phyloP scores from a whole-genome alignment of 2,888 invertebrate genomes.

The Leucophenga maculata region DNA sequence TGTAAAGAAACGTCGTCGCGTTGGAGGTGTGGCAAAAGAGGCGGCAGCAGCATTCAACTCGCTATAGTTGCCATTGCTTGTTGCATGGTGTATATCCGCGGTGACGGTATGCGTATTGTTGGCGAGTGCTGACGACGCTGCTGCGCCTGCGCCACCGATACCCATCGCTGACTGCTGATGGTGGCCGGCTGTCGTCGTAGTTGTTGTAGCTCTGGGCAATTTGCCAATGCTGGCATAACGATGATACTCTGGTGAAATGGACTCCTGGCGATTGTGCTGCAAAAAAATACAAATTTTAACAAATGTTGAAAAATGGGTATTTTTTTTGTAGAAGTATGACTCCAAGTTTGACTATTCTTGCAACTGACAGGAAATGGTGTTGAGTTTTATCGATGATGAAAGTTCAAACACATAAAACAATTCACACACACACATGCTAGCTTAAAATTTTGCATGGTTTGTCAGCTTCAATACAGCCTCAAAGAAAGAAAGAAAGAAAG shows the following conservation, averaged over 20 bases:
- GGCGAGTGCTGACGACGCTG: constrained; percentile 19
- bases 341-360: constrained; percentile 20
- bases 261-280: constrained; percentile 70
- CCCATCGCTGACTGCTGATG: constrained; percentile 51
- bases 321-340: background rate
- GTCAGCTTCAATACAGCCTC: constrained; percentile 1
- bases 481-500: constrained; percentile 13
- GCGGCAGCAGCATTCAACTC: constrained; percentile 75
- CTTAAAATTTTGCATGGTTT: background rate
- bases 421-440: constrained; percentile 34
- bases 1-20: constrained; percentile 85
- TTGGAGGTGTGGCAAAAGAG: constrained; percentile 86
- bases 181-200: constrained; percentile 45
- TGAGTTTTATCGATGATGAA: constrained; percentile 65
- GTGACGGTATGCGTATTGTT: constrained; percentile 49
- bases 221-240: constrained; percentile 69
- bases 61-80: constrained; percentile 61
- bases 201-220: constrained; percentile 60
- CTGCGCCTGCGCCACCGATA: constrained; percentile 23
- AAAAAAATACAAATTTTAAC: constrained; percentile 40
- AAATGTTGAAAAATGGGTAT: constrained; percentile 24
- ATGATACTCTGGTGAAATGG: constrained; percentile 71
- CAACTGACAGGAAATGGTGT: constrained; percentile 19
- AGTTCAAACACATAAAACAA: constrained; percentile 46
- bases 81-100: constrained; percentile 47